Evolutionary conservation across 2,797 vertebrate genomes (phyloP), one percentile per base, ranked within the genome.

Genomic region (Cirrhinus mrigala): DNA sequence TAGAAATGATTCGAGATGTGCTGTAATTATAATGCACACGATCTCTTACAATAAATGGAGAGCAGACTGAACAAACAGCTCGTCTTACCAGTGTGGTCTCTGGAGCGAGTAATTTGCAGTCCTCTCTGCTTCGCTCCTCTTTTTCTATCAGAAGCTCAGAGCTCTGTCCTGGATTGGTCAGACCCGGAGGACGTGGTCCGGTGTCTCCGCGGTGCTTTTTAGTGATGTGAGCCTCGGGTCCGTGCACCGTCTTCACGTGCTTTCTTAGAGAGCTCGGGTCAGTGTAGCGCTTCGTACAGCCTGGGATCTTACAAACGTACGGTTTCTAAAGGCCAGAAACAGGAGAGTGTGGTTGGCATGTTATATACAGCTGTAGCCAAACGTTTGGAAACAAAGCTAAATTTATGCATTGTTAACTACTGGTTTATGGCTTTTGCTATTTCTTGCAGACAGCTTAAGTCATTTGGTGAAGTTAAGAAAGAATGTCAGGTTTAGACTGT

Each of bases 261-360:
- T 99, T 99, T 22, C 98, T 94, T 81, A 99, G 93, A 0, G 98
- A 99, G 90, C 98, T 99, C 66, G 98, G 98, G 87, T 99, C 98
- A 0, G 98, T 99, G 94, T 99, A 99, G 68, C 98, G 96, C 87
- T 99, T 99, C 87, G 97, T 99, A 93, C 98, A 99, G 90, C 98
- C 98, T 0, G 98, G 98, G 33, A 99, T 98, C 93, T 99, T 99
- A 85, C 98, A 99, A 12, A 99, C 96, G 0, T 99, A 99, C 0
- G 98, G 98, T 94, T 99, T 99, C 98, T 99, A 93, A 37, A 69
- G 6, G 44, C 5, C 27, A 66, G 12, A 70, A 73, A 29, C 15
- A 68, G 9, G 14, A 33, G 69, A 46, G 27, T 24, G 5, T 33
- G 24, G n/a, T 44, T 18, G 22, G 50, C 64, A 20, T 37, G 16